Percentiles rank a stretch among this genome's conserved stretches.
These are phyloP conservation scores for Drepanosiphum platanoidis DNA, from an alignment of 2,888 invertebrate genomes.

Conservation along the genomic window DNA sequence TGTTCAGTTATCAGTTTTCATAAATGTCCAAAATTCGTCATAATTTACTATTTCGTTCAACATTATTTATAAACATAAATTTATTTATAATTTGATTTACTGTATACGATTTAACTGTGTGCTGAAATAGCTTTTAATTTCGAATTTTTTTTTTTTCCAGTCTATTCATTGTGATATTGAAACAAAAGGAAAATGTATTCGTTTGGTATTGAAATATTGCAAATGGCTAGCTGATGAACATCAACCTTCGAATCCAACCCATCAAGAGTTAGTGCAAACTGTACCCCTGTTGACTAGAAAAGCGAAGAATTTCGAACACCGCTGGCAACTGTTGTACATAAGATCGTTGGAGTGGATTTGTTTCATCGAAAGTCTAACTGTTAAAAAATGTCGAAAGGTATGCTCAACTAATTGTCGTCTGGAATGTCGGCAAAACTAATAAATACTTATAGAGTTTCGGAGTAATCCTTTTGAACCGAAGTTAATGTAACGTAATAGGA, in stretches of 20 bases:
- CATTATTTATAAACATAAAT: neutral
- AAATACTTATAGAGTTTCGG: neutral
- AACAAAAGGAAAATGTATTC: conserved; percentile 87
- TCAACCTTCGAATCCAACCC: conserved; percentile 27
- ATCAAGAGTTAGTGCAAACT: conserved; percentile 65
- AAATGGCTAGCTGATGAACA: conserved; percentile 71
- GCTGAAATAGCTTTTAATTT: neutral
- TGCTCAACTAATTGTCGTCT: neutral
- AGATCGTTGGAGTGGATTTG: conserved; percentile 92
- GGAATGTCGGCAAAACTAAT: neutral
- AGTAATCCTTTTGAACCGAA: conserved; percentile 4
- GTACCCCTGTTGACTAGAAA: conserved; percentile 69
- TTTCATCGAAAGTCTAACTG: conserved; percentile 80
- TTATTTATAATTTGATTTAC: neutral
- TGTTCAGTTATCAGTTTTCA: too few relatives aligned
- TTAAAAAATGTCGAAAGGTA: conserved; percentile 57
- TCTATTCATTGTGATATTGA: conserved; percentile 92
- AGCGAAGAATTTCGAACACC: conserved; percentile 80
- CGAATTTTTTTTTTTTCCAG: conserved; percentile 70
- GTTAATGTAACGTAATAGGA: neutral
- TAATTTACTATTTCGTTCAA: neutral
- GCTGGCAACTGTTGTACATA: conserved; percentile 90
- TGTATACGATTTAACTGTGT: neutral
- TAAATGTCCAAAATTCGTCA: neutral
- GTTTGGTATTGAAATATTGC: conserved; percentile 80